These are phyloP conservation scores for Toxotes chatareus DNA, from an alignment of 2,113 vertebrate genomes.

Conservation along the genomic window DNA sequence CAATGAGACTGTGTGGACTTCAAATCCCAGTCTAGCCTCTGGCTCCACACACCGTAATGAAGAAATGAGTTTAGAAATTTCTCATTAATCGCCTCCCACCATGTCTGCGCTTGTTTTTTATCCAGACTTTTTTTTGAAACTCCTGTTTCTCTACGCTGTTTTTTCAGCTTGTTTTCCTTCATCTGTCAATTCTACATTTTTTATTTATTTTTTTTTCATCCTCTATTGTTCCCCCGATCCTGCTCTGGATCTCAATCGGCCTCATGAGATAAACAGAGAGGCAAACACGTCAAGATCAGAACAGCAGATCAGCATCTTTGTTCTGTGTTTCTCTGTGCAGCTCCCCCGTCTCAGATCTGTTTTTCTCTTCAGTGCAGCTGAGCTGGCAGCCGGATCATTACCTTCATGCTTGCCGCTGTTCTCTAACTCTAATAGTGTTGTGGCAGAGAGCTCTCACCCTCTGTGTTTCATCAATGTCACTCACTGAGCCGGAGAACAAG, in stretches of 20 bases:
- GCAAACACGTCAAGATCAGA: conserved; percentile 2
- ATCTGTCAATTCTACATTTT: conserved; percentile 3
- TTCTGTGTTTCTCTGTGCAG: conserved; percentile 6
- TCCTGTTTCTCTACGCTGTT: not conserved
- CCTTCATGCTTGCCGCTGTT: not conserved
- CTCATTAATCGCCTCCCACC: not conserved
- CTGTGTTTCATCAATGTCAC: conserved; percentile 61
- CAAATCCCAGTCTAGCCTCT: conserved; percentile 31
- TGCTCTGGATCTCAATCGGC: not conserved
- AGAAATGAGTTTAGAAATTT: conserved; percentile 10
- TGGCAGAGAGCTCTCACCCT: conserved; percentile 30
- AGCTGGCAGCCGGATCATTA: conserved; percentile 27
- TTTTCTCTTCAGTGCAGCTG: conserved; percentile 3
- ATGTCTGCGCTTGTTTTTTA: not conserved
- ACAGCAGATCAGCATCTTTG: conserved; percentile 37
- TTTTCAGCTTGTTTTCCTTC: not conserved
- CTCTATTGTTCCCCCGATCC: not conserved
- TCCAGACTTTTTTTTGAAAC: conserved; percentile 16
- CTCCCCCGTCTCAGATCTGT: not conserved
- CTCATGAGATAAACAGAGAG: conserved; percentile 14
- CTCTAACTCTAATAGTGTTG: conserved; percentile 27
- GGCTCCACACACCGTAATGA: conserved; percentile 39
- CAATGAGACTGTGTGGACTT: conserved; percentile 36
- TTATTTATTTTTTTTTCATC: no score
- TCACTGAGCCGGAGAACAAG: conserved; percentile 47